These are phyloP conservation scores for Anseranas semipalmata DNA, from an alignment of 2,113 vertebrate genomes.

Conservation along the genomic window DNA sequence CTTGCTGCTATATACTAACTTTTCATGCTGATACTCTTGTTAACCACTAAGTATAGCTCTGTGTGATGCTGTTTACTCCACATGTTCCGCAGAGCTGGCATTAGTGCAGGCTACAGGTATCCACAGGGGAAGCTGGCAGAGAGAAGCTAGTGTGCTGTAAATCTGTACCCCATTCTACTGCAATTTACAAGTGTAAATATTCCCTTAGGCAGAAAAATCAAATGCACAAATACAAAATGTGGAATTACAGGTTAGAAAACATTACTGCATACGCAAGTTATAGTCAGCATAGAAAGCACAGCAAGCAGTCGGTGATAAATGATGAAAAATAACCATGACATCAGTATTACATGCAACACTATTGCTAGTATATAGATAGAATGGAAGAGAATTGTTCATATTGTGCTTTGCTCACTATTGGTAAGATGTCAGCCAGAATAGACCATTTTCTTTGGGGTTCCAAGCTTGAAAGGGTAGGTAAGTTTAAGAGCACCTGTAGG, in stretches of 20 bases:
- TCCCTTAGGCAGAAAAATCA: background rate
- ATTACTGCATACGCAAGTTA: background rate
- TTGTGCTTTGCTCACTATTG: background rate
- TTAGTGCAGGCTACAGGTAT: background rate
- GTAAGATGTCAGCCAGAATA: background rate
- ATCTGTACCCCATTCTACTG: background rate
- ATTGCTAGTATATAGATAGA: background rate
- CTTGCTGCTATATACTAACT: background rate
- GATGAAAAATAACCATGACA: background rate
- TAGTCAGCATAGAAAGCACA: background rate
- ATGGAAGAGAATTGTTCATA: background rate
- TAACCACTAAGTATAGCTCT: background rate
- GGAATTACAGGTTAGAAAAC: background rate
- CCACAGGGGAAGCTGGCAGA: background rate
- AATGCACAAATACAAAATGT: background rate
- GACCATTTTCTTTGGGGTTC: background rate
- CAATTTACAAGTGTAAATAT: background rate
- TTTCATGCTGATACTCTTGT: background rate
- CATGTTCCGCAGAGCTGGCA: background rate
- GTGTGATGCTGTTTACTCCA: background rate
- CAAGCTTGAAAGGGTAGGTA: background rate
- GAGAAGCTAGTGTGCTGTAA: background rate
- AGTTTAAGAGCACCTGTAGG: background rate
- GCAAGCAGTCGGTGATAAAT: background rate
- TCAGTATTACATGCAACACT: background rate